Base-by-base conservation (phyloP, 2,113 vertebrate species). In the Antennarius striatus region DNA sequence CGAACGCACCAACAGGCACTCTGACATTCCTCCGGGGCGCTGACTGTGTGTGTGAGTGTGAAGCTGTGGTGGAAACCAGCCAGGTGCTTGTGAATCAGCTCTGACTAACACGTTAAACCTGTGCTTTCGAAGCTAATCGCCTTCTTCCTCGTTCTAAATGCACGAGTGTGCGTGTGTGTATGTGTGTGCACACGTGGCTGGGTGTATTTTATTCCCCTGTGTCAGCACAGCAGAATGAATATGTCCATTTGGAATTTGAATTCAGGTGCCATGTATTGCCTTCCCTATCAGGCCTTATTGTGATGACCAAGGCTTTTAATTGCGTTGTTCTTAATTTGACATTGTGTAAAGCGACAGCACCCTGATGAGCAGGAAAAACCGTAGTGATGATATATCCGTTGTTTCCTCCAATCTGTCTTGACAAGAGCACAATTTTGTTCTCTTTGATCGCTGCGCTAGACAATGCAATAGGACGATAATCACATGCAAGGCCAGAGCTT, bases 41-140 rank as follows among this genome's bases (percentile, higher is more conserved):
- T 82, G 64, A 52, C 71, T 74, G 61, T 40, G 65, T 79, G 71
- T 61, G 69, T 68, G 61, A 70, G 68, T 69, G 73, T 83, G 77
- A 61, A 55, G 78, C 76, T 66, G 72, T 16, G 22, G 69, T 85
- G 84, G 85, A 87, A 63, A 45, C 46, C 59, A 69, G 88, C 81
- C 85, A 89, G 81, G 39, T 10, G 71, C 59, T 81, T 56, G 70
- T 86, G 86, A 88, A 83, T 90, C 85, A 88, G 81, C 77, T 70
- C 45, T 86, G 87, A 86, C 88, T 84, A 80, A 88, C 84, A 50
- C 67, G 58, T 82, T 82, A 77, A 85, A 87, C 65, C 83, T 59
- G 58, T 63, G 50, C 68, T 74, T 71, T 79, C 66, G 47, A 46
- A 79, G 82, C 76, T 86, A 85, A 87, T 88, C 64, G 66, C 68